Conservation (phyloP, 2,797 vertebrate genomes). For the Acomys russatus region DNA sequence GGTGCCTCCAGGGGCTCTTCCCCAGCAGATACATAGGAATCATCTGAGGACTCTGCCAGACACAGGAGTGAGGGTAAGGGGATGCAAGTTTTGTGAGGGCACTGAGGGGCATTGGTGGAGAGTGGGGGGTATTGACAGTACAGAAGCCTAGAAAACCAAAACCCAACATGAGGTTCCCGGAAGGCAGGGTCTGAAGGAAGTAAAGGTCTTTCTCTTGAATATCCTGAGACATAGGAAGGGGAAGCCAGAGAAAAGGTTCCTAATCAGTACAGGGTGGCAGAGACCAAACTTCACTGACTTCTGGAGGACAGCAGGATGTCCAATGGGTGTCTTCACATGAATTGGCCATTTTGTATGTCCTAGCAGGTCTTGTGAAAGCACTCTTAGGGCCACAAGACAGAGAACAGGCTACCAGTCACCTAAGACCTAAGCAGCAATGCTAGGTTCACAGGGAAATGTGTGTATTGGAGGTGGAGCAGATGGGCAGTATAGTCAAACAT, state of each 20-base stretch:
- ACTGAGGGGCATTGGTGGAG: background rate
- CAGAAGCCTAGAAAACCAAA: background rate
- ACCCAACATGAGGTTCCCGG: slow-evolving; percentile 12
- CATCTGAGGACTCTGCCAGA: slow-evolving; percentile 96
- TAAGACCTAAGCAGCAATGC: background rate
- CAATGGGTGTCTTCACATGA: background rate
- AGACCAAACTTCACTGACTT: background rate
- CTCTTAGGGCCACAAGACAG: background rate
- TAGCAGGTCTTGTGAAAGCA: background rate
- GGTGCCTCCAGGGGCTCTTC: slow-evolving; percentile 98
- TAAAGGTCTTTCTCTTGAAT: slow-evolving; percentile 1
- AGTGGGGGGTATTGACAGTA: background rate
- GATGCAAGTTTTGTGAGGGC: background rate
- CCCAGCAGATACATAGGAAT: slow-evolving; percentile 97
- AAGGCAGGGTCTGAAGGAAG: background rate
- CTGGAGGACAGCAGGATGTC: background rate
- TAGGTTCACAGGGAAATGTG: background rate
- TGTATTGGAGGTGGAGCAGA: accelerated
- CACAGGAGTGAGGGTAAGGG: slow-evolving; percentile 51
- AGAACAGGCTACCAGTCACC: background rate
- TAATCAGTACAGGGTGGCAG: background rate
- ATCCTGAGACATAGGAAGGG: background rate
- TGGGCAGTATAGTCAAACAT: background rate
- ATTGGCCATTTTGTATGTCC: no score
- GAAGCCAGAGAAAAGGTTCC: background rate